Base-by-base conservation (phyloP, 30 jellyfish, hydroid and myxozoan genomes). In the Rhopilema esculentum region DNA sequence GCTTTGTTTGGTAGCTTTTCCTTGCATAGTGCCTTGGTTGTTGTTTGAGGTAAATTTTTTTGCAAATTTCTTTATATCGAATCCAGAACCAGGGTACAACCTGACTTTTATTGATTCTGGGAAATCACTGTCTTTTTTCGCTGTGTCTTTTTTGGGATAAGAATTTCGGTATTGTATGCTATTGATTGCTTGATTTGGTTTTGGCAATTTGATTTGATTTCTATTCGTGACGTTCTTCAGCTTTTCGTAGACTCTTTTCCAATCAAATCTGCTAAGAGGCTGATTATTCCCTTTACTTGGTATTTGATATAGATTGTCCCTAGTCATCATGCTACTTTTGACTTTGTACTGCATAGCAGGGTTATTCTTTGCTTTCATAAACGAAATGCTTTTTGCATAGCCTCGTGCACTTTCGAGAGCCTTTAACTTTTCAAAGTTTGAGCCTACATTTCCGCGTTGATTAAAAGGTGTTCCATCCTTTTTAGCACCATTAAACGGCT, bases 61-160 rank as follows among this genome's bases (percentile, higher is more conserved):
- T 25, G 90, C 49, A 16, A 65, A 33, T 21, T 23, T 40, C 51
- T 80, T 64, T 8, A 80, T 24, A 16, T 80, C n/a, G 20, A 66
- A 28, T 48, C 53, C 68, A 0, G 29, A 53, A 7, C 66, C 80
- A 23, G 90, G 82, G 32, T 64, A 80, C 61, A 80, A 18, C 52
- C 90, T 52, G 19, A 80, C 49, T 22, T 49, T 65, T 53, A 80
- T 80, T 18, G 82, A 63, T 26, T 80, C 90, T 9, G 90, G 90
- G 24, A 80, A 65, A 16, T 20, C 66, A 1, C 17, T 27, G 6
- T 23, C 24, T n/a, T 27, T 27, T 52, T 48, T 25, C 12, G 33
- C 33, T 27, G 27, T 27, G 27, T 29, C 72, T 19, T 62, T 53
- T 63, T 63, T 62, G 4, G 26, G 23, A 27, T 80, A 30, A 1